Conservation (phyloP, 2,797 vertebrate genomes). For the Oceanodroma leucorhoa region DNA sequence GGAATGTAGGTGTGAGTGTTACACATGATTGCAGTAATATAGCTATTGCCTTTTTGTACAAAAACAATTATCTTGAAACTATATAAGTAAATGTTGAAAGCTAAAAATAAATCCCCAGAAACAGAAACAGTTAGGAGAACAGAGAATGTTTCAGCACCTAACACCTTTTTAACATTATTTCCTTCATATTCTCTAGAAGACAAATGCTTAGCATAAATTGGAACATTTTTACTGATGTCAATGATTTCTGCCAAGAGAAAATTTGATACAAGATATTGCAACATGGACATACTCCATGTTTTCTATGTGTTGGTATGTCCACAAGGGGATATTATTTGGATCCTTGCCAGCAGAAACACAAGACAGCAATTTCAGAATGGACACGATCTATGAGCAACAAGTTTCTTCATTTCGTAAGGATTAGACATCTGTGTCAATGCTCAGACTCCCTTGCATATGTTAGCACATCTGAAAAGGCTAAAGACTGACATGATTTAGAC, state of each 20-base stretch:
- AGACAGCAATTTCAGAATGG: constrained; percentile 7
- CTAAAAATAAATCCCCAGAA: neutral
- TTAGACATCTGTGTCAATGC: neutral
- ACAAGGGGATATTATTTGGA: neutral
- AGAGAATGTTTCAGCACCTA: neutral
- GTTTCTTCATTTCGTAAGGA: neutral
- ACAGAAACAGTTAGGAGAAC: neutral
- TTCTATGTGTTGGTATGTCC: neutral
- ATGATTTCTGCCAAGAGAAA: neutral
- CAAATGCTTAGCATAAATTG: neutral
- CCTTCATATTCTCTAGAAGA: neutral
- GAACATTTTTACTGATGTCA: neutral
- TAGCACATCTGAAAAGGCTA: neutral
- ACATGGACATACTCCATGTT: neutral
- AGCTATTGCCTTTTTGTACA: neutral
- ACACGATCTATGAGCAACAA: neutral
- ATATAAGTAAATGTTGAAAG: neutral
- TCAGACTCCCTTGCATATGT: neutral
- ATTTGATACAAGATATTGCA: neutral
- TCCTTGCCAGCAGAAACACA: constrained; percentile 20
- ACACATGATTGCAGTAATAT: neutral
- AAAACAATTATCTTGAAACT: neutral
- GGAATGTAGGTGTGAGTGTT: constrained; percentile 39
- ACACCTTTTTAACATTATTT: neutral
- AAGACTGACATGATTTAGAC: neutral